phyloP scores from a whole-genome alignment of 2,113 vertebrate genomes.

The Sapajus apella region DNA sequence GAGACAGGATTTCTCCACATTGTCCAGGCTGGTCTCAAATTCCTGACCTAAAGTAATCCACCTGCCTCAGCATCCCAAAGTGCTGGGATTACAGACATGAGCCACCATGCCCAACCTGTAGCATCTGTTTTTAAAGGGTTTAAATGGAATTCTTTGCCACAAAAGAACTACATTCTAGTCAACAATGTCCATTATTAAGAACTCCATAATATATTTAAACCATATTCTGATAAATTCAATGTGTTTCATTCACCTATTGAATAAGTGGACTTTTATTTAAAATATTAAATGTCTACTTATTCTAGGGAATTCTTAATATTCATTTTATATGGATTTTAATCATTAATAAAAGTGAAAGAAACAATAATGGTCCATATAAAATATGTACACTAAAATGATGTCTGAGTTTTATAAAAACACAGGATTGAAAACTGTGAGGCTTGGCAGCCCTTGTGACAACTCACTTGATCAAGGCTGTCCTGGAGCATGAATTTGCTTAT shows the following conservation, averaged over 20 bases:
- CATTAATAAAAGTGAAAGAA: constrained; percentile 66
- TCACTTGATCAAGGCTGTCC: background rate
- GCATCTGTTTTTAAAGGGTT: constrained; percentile 37
- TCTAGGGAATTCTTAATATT: constrained; percentile 29
- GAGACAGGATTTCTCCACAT: no score
- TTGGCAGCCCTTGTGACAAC: constrained; percentile 35
- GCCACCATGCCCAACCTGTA: no score
- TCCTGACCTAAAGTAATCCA: no score
- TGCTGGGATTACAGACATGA: no score
- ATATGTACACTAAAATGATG: background rate
- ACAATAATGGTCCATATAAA: constrained; percentile 39
- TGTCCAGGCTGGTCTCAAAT: no score
- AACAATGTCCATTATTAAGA: constrained; percentile 49
- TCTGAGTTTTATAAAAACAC: constrained; percentile 15
- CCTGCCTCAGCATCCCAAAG: no score
- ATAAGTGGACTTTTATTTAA: background rate
- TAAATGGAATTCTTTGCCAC: background rate
- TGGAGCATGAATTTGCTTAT: constrained; percentile 15
- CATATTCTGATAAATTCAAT: constrained; percentile 45
- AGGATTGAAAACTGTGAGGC: constrained; percentile 18
- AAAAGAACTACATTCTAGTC: background rate
- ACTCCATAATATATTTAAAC: constrained; percentile 16
- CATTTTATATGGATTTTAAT: constrained; percentile 37
- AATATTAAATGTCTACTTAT: constrained; percentile 31
- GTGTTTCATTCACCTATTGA: background rate